A percentile compares a stretch with the other conserved stretches of the same genome.
Evolutionary conservation across 2,113 vertebrate genomes (phyloP).

Genomic region (Podarcis raffonei): DNA sequence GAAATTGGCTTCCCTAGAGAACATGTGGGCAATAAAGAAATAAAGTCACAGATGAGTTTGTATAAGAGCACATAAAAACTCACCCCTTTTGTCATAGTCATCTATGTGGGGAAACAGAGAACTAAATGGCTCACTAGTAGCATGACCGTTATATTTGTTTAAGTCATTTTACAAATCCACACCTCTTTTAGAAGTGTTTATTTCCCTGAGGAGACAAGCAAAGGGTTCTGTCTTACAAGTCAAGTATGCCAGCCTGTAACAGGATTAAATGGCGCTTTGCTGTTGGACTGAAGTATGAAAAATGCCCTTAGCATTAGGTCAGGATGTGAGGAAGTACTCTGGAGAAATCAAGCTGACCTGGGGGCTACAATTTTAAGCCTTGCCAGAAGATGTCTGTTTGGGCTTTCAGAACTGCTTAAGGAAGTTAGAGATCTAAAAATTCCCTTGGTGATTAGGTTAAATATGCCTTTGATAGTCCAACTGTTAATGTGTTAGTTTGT

Average conservation of each 20-base stretch:
- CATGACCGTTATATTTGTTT: constrained; percentile 52
- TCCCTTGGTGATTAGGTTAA: neutral
- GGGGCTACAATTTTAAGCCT: constrained; percentile 29
- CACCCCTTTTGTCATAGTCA: constrained; percentile 9
- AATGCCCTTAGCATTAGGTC: constrained; percentile 60
- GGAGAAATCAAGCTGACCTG: constrained; percentile 30
- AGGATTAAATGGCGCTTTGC: constrained; percentile 57
- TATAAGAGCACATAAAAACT: constrained; percentile 49
- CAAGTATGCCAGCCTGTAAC: constrained; percentile 49
- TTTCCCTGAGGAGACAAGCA: constrained; percentile 60
- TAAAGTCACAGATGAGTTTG: constrained; percentile 41
- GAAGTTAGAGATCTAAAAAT: neutral
- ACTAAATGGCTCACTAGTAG: constrained; percentile 40
- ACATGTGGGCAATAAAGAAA: constrained; percentile 49
- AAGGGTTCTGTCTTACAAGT: constrained; percentile 43
- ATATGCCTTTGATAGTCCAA: constrained; percentile 14
- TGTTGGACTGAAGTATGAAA: constrained; percentile 44
- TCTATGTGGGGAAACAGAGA: constrained; percentile 41
- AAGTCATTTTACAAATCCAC: constrained; percentile 55
- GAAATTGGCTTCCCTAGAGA: constrained; percentile 62
- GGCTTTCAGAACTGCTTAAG: constrained; percentile 20
- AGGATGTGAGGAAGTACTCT: constrained; percentile 26
- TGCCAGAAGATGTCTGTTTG: constrained; percentile 20
- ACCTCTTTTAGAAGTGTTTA: constrained; percentile 53
- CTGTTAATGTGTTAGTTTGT: constrained; percentile 16